Base-by-base conservation (phyloP, 92 coral and sea anemone species). In the Heliopora coerulea region DNA sequence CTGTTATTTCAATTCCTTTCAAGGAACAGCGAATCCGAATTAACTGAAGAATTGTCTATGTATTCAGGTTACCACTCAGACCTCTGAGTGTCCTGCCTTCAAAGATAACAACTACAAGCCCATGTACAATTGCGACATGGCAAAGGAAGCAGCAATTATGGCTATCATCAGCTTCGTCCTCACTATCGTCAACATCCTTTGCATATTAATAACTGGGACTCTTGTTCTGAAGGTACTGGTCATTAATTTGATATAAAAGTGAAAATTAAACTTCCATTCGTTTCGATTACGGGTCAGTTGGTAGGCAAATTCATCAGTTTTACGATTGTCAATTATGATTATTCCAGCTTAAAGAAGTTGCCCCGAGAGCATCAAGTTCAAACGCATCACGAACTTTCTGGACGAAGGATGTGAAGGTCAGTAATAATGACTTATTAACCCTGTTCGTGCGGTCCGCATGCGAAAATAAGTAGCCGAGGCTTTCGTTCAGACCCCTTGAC, bases 191-290 rank as follows among this genome's bases (percentile, higher is more conserved):
- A 70, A 70, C 44, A 70, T 70, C 25, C 33, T 70, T 20, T 70
- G 77, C 27, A 70, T 70, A 14, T 27, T 70, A 9, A 34, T 70
- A 14, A 33, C 77, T 31, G 77, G 49, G 0, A 52, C 77, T 11
- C 4, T 70, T 52, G 63, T 70, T 31, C 54, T 70, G n/a, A 70
- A 70, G 63, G 77, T 54, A 30, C n/a, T n/a, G n/a, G n/a, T n/a
- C n/a, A n/a, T n/a, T n/a, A n/a, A n/a, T n/a, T n/a, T n/a, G n/a
- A n/a, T n/a, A n/a, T n/a, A n/a, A n/a, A n/a, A n/a, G n/a, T n/a
- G n/a, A n/a, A n/a, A n/a, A n/a, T n/a, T n/a, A n/a, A n/a, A n/a
- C n/a, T n/a, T n/a, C n/a, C n/a, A n/a, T n/a, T n/a, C n/a, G n/a
- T n/a, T n/a, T n/a, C n/a, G n/a, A n/a, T n/a, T n/a, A n/a, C n/a